phyloP scores from a whole-genome alignment of 2,888 invertebrate genomes.

The Chydorus sphaericus region DNA sequence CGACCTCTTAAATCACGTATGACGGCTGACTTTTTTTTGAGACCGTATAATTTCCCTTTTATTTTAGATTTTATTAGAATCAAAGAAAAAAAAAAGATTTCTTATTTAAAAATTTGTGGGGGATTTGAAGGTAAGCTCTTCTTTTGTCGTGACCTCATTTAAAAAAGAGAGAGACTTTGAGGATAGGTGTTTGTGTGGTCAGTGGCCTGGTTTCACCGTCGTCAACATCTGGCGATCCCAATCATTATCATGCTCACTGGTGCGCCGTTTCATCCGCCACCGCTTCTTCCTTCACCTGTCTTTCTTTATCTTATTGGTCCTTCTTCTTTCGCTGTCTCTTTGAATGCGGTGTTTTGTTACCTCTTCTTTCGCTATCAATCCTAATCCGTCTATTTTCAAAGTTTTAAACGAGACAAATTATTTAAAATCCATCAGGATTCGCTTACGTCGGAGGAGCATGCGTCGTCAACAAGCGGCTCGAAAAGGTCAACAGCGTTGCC shows the following conservation, averaged over 20 bases:
- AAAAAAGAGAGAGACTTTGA: too few species aligned
- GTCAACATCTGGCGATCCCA: not conserved
- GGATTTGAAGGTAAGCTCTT: too few species aligned
- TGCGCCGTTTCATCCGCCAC: not conserved
- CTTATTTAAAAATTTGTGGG: too few species aligned
- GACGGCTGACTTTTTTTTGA: not conserved
- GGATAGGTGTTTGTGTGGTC: too few species aligned
- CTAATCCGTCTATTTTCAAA: not conserved
- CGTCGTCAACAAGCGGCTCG: slow-evolving; percentile 84
- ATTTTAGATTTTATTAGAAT: not conserved
- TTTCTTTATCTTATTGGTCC: slow-evolving; percentile 6
- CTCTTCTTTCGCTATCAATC: slow-evolving; percentile 6
- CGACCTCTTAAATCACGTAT: not conserved
- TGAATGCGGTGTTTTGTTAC: not conserved
- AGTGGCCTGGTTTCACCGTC: too few species aligned
- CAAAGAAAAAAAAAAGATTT: not conserved
- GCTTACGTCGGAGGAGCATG: slow-evolving; percentile 93
- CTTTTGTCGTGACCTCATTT: too few species aligned
- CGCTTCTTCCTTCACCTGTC: not conserved
- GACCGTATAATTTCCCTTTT: not conserved
- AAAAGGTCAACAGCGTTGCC: slow-evolving; percentile 90
- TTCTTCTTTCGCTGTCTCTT: slow-evolving; percentile 5
- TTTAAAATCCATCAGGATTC: slow-evolving; percentile 49
- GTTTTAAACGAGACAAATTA: not conserved
- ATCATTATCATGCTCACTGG: not conserved